A percentile compares a stretch with the other conserved stretches of the same genome.
phyloP scores from a whole-genome alignment of 2,888 invertebrate genomes.

The Hesperia comma region DNA sequence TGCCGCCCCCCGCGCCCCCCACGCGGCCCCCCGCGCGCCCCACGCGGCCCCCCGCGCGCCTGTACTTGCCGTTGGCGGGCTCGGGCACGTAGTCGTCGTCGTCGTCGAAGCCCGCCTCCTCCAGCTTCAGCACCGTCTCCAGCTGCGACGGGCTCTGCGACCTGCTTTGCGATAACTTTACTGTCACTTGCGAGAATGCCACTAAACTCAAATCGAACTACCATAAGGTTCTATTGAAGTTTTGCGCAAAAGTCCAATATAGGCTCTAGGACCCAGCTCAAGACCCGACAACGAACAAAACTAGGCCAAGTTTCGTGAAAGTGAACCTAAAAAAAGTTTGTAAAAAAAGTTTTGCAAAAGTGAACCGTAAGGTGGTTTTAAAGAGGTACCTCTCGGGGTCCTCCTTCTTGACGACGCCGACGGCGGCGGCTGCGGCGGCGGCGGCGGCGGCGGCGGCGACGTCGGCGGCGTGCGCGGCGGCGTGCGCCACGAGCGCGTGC shows the following conservation, averaged over 20 bases:
- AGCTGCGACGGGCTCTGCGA: slow-evolving; percentile 42
- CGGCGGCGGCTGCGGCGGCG: too few relatives aligned
- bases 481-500: slow-evolving; percentile 59
- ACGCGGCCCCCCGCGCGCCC: slow-evolving; percentile 20
- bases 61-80: slow-evolving; percentile 43
- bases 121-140: slow-evolving; percentile 48
- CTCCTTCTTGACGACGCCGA: slow-evolving; percentile 49
- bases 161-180: slow-evolving; percentile 29
- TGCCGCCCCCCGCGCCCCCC: slow-evolving; percentile 37
- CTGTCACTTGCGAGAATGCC: too few relatives aligned
- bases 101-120: slow-evolving; percentile 58
- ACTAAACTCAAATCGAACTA: too few relatives aligned
- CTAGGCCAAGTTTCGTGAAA: too few relatives aligned
- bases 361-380: not conserved
- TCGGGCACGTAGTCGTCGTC: slow-evolving; percentile 57
- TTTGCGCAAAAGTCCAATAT: too few relatives aligned
- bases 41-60: slow-evolving; percentile 14
- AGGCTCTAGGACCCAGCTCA: too few relatives aligned
- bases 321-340: too few relatives aligned
- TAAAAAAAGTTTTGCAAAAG: not conserved
- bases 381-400: slow-evolving; percentile 46
- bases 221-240: too few relatives aligned
- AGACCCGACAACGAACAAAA: too few relatives aligned
- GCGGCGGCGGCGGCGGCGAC: not conserved
- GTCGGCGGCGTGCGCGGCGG: slow-evolving; percentile 25